Base-by-base conservation (phyloP, 2,113 vertebrate species). In the Zosterops japonicus region DNA sequence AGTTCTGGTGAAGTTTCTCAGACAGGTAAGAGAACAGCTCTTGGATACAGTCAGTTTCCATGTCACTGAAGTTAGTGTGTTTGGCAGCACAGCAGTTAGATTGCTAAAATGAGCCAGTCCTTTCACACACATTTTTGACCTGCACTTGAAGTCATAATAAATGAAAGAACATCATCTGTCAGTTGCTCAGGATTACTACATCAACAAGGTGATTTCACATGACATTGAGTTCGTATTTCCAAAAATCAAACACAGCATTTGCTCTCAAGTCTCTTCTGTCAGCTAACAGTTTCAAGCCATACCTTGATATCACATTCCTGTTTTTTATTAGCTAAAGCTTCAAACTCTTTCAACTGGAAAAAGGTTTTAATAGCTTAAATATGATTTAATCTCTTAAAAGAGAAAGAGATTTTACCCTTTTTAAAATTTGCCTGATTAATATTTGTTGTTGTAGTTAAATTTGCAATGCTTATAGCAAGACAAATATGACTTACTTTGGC, bases 401-500 rank as follows among this genome's bases (percentile, higher is more conserved):
- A 59, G 18, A 67, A 72, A 85, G 57, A 59, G 18, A 67, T 36
- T 67, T 55, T 64, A 89, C 61, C 27, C 7, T 47, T 61, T 82
- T 56, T 41, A 12, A 3, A 69, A 72, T 33, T 56, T 5, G 3
- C 35, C 29, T 42, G 46, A 42, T 83, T 49, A 50, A 39, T 31
- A 52, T 29, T 49, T 46, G 12, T 31, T 65, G 22, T 27, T 49
- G n/a, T 41, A 78, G 22, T 42, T 80, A 79, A 76, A 76, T 36
- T 65, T 76, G 18, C 4, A 83, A n/a, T 2, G 5, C 65, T 89
- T 79, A 63, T 2, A 85, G 50, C 31, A 72, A 79, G 83, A 49
- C 5, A 55, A 76, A 47, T 10, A 7, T 0, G 5, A 94, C 98
- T 97, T 97, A 99, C 99, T 95, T 99, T 98, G 88, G 99, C 99